phyloP scores from a whole-genome alignment of 1,140 invertebrate species.

The Agrypnia vestita region DNA sequence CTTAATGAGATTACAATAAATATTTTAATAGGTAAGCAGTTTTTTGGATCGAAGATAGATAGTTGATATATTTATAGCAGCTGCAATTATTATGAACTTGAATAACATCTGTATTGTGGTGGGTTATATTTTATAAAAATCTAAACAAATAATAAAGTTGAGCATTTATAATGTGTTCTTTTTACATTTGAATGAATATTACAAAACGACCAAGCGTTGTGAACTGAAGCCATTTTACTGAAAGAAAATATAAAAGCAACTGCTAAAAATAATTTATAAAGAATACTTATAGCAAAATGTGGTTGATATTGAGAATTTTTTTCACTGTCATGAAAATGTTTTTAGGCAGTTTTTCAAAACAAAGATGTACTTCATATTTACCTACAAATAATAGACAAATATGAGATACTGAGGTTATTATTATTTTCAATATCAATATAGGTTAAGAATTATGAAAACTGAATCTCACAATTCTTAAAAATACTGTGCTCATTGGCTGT shows the following conservation, averaged over 20 bases:
- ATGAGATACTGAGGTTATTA: not conserved
- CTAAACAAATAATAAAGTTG: not conserved
- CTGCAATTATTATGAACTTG: not conserved
- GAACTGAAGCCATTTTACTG: conserved; percentile 4
- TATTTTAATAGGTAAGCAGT: conserved; percentile 38
- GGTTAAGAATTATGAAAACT: conserved; percentile 23
- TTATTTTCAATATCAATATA: conserved; percentile 24
- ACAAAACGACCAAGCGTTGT: conserved; percentile 1
- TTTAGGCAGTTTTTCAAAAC: too few relatives aligned
- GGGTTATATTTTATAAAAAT: too few relatives aligned
- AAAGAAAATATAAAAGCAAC: conserved; percentile 34
- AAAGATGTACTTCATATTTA: too few relatives aligned
- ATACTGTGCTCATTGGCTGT: conserved; percentile 31
- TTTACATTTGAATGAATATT: not conserved
- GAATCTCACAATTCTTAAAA: conserved; percentile 11
- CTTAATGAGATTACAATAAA: conserved; percentile 11
- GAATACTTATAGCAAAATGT: not conserved
- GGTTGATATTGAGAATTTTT: conserved; percentile 19
- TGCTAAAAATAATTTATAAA: conserved; percentile 38
- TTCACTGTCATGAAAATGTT: not conserved
- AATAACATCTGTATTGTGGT: too few relatives aligned
- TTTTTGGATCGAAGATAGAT: conserved; percentile 12
- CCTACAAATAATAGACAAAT: too few relatives aligned
- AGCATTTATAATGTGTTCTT: not conserved
- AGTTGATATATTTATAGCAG: conserved; percentile 49